phyloP scores from a whole-genome alignment of 2,888 invertebrate species.

The Prostheceraeus crozeri region DNA sequence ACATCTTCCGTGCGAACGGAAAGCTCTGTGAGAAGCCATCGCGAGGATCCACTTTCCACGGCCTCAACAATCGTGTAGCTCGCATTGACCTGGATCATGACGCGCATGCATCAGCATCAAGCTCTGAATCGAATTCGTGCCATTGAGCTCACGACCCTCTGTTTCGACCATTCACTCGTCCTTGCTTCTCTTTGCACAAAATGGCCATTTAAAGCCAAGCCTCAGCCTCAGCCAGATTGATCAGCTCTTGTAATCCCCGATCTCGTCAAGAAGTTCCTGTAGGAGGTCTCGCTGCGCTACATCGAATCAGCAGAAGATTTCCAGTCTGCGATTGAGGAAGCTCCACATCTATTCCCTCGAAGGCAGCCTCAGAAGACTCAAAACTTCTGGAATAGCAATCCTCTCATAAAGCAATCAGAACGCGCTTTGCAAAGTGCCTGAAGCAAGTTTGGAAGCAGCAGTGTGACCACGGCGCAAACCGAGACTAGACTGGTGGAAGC shows the following conservation, averaged over 20 bases:
- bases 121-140: background rate
- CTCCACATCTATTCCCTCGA: constrained; percentile 4
- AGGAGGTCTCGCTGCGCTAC: background rate
- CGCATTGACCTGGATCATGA: too few relatives aligned
- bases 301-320: constrained; percentile 16
- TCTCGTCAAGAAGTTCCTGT: background rate
- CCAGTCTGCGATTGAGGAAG: background rate
- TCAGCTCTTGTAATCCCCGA: background rate
- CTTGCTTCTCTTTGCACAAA: background rate
- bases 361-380: background rate
- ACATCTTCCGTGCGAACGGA: constrained; percentile 16
- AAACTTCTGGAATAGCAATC: constrained; percentile 4
- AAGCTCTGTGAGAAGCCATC: constrained; percentile 6
- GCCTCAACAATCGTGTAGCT: too few relatives aligned
- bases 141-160: constrained; percentile 12
- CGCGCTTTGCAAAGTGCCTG: too few relatives aligned
- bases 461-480: too few relatives aligned
- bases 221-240: constrained; percentile 1
- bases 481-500: too few relatives aligned
- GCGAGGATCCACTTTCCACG: background rate
- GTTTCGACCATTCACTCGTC: constrained; percentile 1
- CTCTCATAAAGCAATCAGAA: too few relatives aligned
- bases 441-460: too few relatives aligned
- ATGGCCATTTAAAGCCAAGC: background rate
- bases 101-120: background rate